Evolutionary conservation across 1,140 invertebrate species (phyloP).

Genomic region (Adelges cooleyi): DNA sequence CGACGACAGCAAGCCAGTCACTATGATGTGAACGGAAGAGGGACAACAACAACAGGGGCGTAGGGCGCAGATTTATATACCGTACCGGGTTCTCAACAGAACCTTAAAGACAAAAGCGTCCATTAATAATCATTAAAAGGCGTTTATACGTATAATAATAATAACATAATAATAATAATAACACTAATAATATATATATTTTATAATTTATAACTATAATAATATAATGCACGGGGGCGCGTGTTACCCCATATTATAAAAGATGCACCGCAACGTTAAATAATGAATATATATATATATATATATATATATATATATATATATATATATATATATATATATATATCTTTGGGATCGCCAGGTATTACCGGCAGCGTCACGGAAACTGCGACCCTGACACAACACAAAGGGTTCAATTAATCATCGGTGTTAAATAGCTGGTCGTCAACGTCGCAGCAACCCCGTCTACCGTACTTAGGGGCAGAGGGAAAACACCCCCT

Average conservation of each 20-base stretch:
- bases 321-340: no score
- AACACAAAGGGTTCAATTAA: constrained; percentile 23
- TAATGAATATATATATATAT: no score
- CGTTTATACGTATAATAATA: background rate
- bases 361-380: background rate
- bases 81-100: no score
- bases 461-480: no score
- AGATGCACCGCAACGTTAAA: background rate
- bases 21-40: no score
- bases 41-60: no score
- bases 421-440: constrained; percentile 26
- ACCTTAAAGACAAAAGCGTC: constrained; percentile 19
- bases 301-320: no score
- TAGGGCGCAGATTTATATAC: no score
- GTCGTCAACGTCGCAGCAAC: background rate
- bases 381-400: constrained; percentile 1
- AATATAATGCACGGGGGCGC: background rate
- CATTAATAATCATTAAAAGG: constrained; percentile 28
- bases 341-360: constrained; percentile 13
- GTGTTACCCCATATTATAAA: background rate
- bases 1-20: background rate
- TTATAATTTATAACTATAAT: background rate
- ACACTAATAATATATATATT: background rate
- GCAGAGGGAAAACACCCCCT: no score
- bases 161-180: constrained; percentile 1